phyloP scores from a whole-genome alignment of 1,140 invertebrate genomes.

The Chionoecetes opilio region DNA sequence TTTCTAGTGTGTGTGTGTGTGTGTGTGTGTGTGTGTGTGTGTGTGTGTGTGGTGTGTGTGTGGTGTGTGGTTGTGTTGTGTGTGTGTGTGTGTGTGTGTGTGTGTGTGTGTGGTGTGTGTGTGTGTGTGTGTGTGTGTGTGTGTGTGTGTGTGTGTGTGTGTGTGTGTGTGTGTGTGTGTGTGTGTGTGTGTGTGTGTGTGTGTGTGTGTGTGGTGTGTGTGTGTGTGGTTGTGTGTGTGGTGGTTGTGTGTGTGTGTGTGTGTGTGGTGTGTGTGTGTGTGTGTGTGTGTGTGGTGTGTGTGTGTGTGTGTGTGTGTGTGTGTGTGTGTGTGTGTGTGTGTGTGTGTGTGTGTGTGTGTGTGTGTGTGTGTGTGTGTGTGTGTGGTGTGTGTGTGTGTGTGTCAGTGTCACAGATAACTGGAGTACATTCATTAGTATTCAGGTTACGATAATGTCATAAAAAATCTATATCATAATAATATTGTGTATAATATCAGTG shows the following conservation, averaged over 20 bases:
- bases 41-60: constrained; percentile 54
- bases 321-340: constrained; percentile 66
- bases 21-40: constrained; percentile 10
- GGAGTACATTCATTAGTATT: neutral
- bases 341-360: constrained; percentile 63
- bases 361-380: constrained; percentile 64
- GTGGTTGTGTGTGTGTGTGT: constrained; percentile 14
- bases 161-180: neutral
- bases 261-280: neutral
- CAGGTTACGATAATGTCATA: neutral
- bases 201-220: constrained; percentile 67
- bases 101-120: constrained; percentile 65
- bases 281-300: constrained; percentile 32
- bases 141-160: constrained; percentile 62
- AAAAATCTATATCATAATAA: neutral
- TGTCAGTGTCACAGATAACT: neutral
- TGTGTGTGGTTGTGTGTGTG: constrained; percentile 62
- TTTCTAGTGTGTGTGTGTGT: neutral
- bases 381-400: constrained; percentile 49
- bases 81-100: constrained; percentile 60
- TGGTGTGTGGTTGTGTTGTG: too few species aligned
- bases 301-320: constrained; percentile 49
- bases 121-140: constrained; percentile 63
- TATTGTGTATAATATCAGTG: neutral
- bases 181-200: constrained; percentile 56